Evolutionary conservation across 2,797 vertebrate species (phyloP), one percentile per base, ranked within the genome.

Genomic region (Protonibea diacanthus): DNA sequence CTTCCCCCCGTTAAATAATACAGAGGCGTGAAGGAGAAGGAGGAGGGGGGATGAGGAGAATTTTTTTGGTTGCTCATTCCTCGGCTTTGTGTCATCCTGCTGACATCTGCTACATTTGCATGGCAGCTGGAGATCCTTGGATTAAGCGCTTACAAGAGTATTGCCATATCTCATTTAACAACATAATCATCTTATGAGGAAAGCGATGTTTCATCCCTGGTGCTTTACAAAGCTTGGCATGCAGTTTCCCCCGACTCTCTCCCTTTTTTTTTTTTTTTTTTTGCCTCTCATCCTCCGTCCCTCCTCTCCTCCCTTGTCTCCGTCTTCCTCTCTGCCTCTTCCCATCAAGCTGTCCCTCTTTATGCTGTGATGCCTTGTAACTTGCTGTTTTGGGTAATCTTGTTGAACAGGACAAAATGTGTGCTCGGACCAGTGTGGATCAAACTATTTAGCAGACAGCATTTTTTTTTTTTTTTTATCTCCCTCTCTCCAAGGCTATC

Each of bases 131-230:
- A 94, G 91, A 95, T 94, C 90, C 86, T 86, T 75, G 92, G 92
- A 95, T 94, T 94, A 94, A 93, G 85, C 77, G 87, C 91, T 95
- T 94, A 95, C 92, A 94, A 93, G 89, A 92, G 86, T 91, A 88
- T 93, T 92, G 90, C 88, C 87, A 91, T 90, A 93, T 95, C 93
- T 95, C 92, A 94, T 94, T 96, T 94, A 94, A 94, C 92, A 92
- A 92, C 92, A 93, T 93, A 94, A 92, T 94, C 91, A 91, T 93
- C 89, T 94, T 93, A 94, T 70, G 85, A 91, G 89, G 85, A 84
- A 90, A 77, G 89, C 83, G 78, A 89, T 82, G 91, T 92, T 90
- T 94, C 86, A 92, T 93, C 89, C 82, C 86, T 57, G 83, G 83
- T 86, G 90, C 86, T 86, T 91, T 89, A 85, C 88, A 89, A 89